phyloP scores from a whole-genome alignment of 2,797 vertebrate species.

The Erethizon dorsatum region DNA sequence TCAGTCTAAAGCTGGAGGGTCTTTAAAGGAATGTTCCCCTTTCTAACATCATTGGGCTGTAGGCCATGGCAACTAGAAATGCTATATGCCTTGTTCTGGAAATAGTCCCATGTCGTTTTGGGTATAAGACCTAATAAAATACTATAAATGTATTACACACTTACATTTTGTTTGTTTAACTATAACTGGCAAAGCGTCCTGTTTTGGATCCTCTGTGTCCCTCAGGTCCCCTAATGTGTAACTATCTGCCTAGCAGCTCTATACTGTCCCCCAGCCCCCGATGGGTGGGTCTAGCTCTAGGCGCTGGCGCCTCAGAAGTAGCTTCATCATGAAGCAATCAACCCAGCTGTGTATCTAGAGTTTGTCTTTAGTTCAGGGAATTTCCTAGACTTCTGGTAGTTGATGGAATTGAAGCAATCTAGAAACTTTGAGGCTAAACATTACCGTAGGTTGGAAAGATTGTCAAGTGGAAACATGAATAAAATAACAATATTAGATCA shows the following conservation, averaged over 20 bases:
- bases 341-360: neutral
- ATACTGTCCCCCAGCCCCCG: neutral
- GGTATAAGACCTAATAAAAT: neutral
- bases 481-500: constrained; percentile 48
- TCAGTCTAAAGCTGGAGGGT: neutral
- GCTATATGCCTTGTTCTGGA: neutral
- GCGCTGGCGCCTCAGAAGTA: neutral
- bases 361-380: constrained; percentile 38
- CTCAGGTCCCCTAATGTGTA: neutral
- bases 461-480: constrained; percentile 50
- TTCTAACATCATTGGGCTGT: neutral
- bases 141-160: neutral
- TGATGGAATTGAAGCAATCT: constrained; percentile 50
- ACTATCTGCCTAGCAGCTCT: neutral
- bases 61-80: neutral
- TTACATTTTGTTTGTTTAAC: neutral
- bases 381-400: constrained; percentile 27
- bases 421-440: constrained; percentile 49
- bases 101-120: neutral
- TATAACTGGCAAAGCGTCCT: neutral
- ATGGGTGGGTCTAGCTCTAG: neutral
- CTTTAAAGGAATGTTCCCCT: neutral
- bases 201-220: neutral
- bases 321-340: neutral
- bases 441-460: constrained; percentile 43